Evolutionary conservation across 2,797 vertebrate species (phyloP), one percentile per base, ranked within the genome.

Genomic region (Gastrophryne carolinensis): DNA sequence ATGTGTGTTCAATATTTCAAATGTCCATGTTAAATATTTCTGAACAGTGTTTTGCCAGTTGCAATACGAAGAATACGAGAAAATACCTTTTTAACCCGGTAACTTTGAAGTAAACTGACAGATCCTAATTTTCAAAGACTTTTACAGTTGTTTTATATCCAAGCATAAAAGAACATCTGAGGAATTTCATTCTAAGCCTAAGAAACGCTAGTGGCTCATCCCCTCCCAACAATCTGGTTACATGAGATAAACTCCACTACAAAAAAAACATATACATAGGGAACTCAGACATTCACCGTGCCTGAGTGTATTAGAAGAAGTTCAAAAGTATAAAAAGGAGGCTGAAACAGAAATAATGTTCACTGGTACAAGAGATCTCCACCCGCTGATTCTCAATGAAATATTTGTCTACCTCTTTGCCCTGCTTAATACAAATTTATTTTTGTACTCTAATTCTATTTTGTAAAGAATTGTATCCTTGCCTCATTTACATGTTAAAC

Each of bases 91-190:
- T 39, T 64, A 52, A 56, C 30, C 56, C n/a, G 2, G 34, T 29
- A 17, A 30, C 4, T 37, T 24, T 10, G 30, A 8, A 71, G 65
- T 21, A 21, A 66, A 58, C 24, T 71, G 61, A 66, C 68, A 52
- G 68, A 58, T 53, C 62, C 37, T 72, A 66, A 66, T 78, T 72
- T 72, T 57, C 50, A 47, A 29, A 17, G n/a, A 37, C 50, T 72
- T 78, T 72, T 78, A 65, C 72, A 72, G 65, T 72, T 72, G 53
- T 78, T 78, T 78, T 78, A 78, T 72, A 72, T 63, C 53, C 68
- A 78, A 72, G 75, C 65, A 72, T 78, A 78, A 71, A 78, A 72
- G 75, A 78, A 78, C 68, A 72, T 72, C 75, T 78, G 75, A 78
- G 75, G 75, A 72, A 78, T 78, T 78, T 58, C 72, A 53, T 72